These are phyloP conservation scores for Sarcophaga carnaria DNA, from an alignment of 2,888 invertebrate genomes.

Conservation along the genomic window DNA sequence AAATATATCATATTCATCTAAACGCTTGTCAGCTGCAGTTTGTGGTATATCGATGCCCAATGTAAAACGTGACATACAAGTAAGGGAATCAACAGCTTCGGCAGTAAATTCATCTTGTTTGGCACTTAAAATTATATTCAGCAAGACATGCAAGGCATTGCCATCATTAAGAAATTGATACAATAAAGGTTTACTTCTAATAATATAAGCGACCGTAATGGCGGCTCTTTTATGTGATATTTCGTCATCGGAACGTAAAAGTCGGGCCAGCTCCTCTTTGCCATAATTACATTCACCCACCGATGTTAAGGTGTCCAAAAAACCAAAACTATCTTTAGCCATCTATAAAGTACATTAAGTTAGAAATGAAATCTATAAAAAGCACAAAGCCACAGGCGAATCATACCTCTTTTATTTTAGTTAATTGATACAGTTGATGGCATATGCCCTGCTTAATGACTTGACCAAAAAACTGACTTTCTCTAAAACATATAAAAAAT, in stretches of 20 bases:
- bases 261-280: constrained; percentile 79
- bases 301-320: constrained; percentile 79
- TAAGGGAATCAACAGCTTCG: constrained; percentile 80
- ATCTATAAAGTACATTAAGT: constrained; percentile 72
- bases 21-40: constrained; percentile 63
- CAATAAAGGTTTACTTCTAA: constrained; percentile 78
- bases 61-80: constrained; percentile 77
- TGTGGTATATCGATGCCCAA: constrained; percentile 76
- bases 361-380: neutral
- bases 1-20: constrained; percentile 72
- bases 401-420: constrained; percentile 77
- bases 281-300: constrained; percentile 82
- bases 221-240: constrained; percentile 79
- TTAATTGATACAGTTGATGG: constrained; percentile 78
- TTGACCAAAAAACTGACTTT: constrained; percentile 81
- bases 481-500: constrained; percentile 72
- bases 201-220: constrained; percentile 79
- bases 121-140: constrained; percentile 78
- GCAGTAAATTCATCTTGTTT: constrained; percentile 76
- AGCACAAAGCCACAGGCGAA: neutral
- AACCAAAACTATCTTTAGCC: constrained; percentile 76
- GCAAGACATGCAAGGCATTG: constrained; percentile 77
- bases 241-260: constrained; percentile 77
- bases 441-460: constrained; percentile 80
- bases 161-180: constrained; percentile 80